Conservation (phyloP, 2,113 vertebrate genomes). For the Sylvilagus bachmani region DNA sequence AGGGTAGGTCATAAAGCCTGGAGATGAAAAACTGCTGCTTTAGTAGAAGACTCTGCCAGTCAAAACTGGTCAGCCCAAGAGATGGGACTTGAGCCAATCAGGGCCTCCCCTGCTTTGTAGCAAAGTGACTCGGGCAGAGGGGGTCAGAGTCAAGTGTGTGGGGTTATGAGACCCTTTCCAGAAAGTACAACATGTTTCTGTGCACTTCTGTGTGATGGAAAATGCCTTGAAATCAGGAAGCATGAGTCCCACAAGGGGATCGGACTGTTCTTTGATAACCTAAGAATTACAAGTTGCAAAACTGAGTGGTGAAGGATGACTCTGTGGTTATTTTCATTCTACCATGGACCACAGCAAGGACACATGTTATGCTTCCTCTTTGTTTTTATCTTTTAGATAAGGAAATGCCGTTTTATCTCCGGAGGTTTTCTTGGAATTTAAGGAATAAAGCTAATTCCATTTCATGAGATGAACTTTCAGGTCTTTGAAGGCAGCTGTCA, state of each 20-base stretch:
- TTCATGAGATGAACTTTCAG: constrained; percentile 42
- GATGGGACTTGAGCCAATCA: background rate
- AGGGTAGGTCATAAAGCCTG: constrained; percentile 28
- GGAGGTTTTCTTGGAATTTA: constrained; percentile 15
- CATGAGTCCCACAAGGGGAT: background rate
- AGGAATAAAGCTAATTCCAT: background rate
- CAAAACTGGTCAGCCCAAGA: background rate
- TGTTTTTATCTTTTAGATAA: constrained; percentile 67
- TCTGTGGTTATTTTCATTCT: background rate
- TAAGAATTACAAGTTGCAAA: background rate
- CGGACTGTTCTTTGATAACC: background rate
- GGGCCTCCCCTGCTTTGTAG: background rate
- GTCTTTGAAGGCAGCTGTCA: constrained; percentile 19
- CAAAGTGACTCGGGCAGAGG: background rate
- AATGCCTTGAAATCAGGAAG: constrained; percentile 37
- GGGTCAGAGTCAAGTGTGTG: background rate
- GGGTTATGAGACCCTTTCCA: background rate
- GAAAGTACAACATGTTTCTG: background rate
- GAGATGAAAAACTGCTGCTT: constrained; percentile 56
- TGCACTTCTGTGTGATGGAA: background rate
- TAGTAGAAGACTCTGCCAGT: constrained; percentile 37
- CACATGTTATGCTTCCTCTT: background rate
- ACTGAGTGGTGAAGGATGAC: background rate
- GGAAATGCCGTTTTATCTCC: constrained; percentile 45
- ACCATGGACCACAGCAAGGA: background rate